Evolutionary conservation across 2,888 invertebrate genomes (phyloP), one percentile per base, ranked within the genome.

Genomic region (Alsophila aescularia): DNA sequence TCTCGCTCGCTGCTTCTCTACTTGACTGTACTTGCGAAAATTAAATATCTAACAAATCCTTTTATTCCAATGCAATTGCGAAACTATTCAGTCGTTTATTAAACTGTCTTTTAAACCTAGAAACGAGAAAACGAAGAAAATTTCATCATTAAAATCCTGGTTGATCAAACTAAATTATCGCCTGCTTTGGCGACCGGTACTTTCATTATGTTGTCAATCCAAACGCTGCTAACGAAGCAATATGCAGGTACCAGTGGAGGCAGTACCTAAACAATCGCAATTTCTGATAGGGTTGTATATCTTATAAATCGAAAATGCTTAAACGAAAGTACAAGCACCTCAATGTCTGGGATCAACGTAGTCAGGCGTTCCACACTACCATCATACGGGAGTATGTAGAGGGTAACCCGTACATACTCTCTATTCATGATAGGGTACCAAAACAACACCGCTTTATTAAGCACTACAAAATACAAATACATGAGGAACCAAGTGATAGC

Each of bases 201-300:
- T 39, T 51, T 52, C 56, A 57, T 60, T 60, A 57, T 60, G 43
- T 54, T 60, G 60, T 60, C 60, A 57, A 52, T 55, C 49, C 18
- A 9, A 9, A 13, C 35, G 21, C 37, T 12, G 48, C 16, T 37
- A 42, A 48, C 48, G 48, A 48, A 32, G 24, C 9, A 15, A 18
- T 10, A 2, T 43, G n/a, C n/a, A n/a, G n/a, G n/a, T 48, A 43
- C 32, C 5, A 6, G 8, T 9, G n/a, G 24, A 7, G 2, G 27
- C 43, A 44, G 54, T 52, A 27, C 2, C 9, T 14, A 13, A 51
- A 27, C 13, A 1, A 5, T 5, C 13, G 12, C 12, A 12, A n/a
- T 31, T n/a, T 2, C 31, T 31, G n/a, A n/a, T n/a, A n/a, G n/a
- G n/a, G n/a, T n/a, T n/a, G n/a, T n/a, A n/a, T n/a, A n/a, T n/a